Evolutionary conservation across 1,140 invertebrate species (phyloP).

Genomic region (Drosophila pallidifrons): DNA sequence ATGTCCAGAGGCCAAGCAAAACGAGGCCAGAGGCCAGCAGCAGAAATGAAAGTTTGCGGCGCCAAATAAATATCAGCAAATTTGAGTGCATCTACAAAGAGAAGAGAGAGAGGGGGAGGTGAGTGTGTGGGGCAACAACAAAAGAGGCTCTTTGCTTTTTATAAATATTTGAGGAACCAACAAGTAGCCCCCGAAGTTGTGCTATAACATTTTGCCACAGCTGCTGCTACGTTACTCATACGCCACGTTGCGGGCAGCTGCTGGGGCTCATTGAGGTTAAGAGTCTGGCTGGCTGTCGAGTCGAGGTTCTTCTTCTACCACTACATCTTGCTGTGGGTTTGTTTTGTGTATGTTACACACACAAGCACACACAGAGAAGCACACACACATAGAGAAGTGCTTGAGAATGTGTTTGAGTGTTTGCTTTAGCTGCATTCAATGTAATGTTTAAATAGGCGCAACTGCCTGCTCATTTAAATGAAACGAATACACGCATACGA

Average conservation of each 20-base stretch:
- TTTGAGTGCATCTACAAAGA: slow-evolving; percentile 80
- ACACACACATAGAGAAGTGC: no score
- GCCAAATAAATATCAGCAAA: slow-evolving; percentile 80
- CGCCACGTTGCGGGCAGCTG: slow-evolving; percentile 50
- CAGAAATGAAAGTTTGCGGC: slow-evolving; percentile 79
- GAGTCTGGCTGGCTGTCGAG: slow-evolving; percentile 39
- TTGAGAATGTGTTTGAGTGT: slow-evolving; percentile 7
- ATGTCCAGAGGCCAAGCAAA: slow-evolving; percentile 77
- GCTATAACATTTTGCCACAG: slow-evolving; percentile 59
- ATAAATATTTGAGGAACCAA: slow-evolving; percentile 79
- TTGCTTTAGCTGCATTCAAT: slow-evolving; percentile 36
- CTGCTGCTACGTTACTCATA: slow-evolving; percentile 67
- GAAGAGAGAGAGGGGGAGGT: not conserved
- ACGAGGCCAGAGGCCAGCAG: slow-evolving; percentile 65
- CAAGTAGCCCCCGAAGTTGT: slow-evolving; percentile 75
- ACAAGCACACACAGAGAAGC: not conserved
- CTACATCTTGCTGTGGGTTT: slow-evolving; percentile 33
- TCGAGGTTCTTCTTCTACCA: slow-evolving; percentile 45
- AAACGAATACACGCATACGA: slow-evolving; percentile 28
- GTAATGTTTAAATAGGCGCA: slow-evolving; percentile 45
- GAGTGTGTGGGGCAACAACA: slow-evolving; percentile 9
- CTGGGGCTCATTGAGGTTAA: slow-evolving; percentile 74
- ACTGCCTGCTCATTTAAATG: slow-evolving; percentile 67
- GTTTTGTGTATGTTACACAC: slow-evolving; percentile 30
- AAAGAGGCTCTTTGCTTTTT: slow-evolving; percentile 35